Conservation (phyloP, 2,888 invertebrate genomes). For the Drosophila buzzatii region DNA sequence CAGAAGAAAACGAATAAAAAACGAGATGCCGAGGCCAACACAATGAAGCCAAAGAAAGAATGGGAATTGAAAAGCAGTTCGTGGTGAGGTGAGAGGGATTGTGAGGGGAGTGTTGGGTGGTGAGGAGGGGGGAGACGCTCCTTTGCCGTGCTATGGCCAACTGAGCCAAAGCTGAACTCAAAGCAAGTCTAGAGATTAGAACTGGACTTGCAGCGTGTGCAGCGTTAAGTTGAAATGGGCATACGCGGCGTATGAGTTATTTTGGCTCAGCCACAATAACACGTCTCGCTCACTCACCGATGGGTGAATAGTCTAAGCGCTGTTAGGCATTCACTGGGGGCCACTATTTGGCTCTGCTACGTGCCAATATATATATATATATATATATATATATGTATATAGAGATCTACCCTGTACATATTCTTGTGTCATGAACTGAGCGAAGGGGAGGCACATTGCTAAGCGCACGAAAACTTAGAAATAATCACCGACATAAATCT, state of each 20-base stretch:
- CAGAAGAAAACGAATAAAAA: constrained; percentile 30
- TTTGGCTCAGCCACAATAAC: not conserved
- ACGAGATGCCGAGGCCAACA: constrained; percentile 26
- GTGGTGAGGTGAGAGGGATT: not conserved
- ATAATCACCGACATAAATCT: constrained; percentile 85
- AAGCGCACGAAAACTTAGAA: constrained; percentile 83
- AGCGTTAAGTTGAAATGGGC: not conserved
- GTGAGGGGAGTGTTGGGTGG: too few relatives aligned
- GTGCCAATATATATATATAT: constrained; percentile 3
- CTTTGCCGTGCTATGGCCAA: not conserved
- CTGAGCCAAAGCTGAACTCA: not conserved
- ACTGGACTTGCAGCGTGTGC: not conserved
- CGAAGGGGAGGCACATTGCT: constrained; percentile 57
- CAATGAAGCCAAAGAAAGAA: constrained; percentile 27
- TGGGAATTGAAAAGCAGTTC: constrained; percentile 4
- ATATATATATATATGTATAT: not conserved
- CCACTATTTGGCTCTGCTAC: constrained; percentile 33
- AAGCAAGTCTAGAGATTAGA: not conserved
- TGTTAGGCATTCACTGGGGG: constrained; percentile 4
- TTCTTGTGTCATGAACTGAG: not conserved
- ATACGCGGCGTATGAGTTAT: constrained; percentile 2
- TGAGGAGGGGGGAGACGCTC: not conserved
- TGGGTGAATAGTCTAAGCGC: constrained; percentile 8
- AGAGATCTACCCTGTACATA: constrained; percentile 2
- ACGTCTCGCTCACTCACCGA: not conserved